Conservation (phyloP, 2,888 invertebrate species). For the Pterobdella sp. region DNA sequence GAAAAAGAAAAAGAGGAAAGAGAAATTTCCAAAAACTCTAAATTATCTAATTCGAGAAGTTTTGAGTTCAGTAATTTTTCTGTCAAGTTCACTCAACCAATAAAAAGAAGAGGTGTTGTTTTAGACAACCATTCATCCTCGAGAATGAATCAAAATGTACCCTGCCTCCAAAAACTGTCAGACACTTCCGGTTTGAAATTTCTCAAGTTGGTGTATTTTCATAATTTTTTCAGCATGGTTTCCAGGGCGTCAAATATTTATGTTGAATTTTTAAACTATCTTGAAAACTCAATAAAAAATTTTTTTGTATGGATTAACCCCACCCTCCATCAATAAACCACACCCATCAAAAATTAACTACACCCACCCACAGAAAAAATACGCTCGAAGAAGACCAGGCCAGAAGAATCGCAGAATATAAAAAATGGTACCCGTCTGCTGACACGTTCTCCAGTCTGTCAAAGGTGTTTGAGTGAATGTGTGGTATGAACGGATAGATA, state of each 20-base stretch:
- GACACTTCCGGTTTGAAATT: too few relatives aligned
- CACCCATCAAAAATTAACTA: too few relatives aligned
- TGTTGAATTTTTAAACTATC: too few relatives aligned
- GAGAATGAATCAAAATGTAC: background rate
- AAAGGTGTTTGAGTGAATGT: too few relatives aligned
- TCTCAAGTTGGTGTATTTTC: too few relatives aligned
- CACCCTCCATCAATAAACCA: too few relatives aligned
- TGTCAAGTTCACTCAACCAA: background rate
- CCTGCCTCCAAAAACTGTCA: background rate
- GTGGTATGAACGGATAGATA: background rate
- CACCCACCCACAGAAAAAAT: too few relatives aligned
- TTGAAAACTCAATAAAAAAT: too few relatives aligned
- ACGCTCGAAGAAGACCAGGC: slow-evolving; percentile 19
- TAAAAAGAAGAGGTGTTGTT: background rate
- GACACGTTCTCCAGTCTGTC: background rate
- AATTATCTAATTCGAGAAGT: background rate
- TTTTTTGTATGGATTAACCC: too few relatives aligned
- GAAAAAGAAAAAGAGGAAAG: slow-evolving; percentile 7
- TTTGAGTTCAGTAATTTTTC: background rate
- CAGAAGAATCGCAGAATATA: slow-evolving; percentile 23
- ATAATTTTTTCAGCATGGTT: too few relatives aligned
- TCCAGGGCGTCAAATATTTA: too few relatives aligned
- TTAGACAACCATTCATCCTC: background rate
- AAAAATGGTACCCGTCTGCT: background rate
- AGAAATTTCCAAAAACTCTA: background rate